These are phyloP conservation scores for Philaethria dido DNA, from an alignment of 2,888 invertebrate species.

Conservation along the genomic window DNA sequence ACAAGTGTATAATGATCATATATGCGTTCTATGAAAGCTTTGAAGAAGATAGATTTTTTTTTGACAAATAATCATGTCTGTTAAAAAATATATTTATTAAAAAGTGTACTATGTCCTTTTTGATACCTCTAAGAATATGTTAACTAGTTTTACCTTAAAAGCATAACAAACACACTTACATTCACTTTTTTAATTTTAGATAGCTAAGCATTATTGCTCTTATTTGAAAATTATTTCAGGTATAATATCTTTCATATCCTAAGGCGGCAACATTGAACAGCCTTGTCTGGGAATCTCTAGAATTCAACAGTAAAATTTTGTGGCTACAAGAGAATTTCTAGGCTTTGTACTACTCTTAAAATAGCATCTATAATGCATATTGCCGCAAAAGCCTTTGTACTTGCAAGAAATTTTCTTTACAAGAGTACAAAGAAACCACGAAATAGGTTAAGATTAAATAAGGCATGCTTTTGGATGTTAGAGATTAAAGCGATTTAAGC, in stretches of 20 bases:
- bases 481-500: constrained; percentile 27
- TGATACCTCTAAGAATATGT: no score
- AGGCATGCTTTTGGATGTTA: constrained; percentile 27
- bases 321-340: constrained; percentile 40
- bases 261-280: constrained; percentile 23
- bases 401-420: constrained; percentile 37
- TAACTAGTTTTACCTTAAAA: no score
- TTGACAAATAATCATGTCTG: no score
- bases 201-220: not conserved
- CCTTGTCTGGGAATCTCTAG: constrained; percentile 33
- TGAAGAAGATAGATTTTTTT: no score
- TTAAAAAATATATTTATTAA: no score
- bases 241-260: constrained; percentile 19
- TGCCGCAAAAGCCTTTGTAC: constrained; percentile 39
- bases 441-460: constrained; percentile 35
- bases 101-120: no score
- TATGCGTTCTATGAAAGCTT: no score
- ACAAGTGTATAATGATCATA: no score
- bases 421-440: constrained; percentile 32
- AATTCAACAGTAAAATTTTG: constrained; percentile 38
- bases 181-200: not conserved
- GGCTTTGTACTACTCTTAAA: constrained; percentile 40
- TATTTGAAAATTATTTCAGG: not conserved
- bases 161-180: no score
- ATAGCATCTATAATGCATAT: constrained; percentile 41